Percentiles rank a stretch among this genome's conserved stretches.
Conservation (phyloP, 1,140 invertebrate genomes). For the Catajapyx aquilonaris region DNA sequence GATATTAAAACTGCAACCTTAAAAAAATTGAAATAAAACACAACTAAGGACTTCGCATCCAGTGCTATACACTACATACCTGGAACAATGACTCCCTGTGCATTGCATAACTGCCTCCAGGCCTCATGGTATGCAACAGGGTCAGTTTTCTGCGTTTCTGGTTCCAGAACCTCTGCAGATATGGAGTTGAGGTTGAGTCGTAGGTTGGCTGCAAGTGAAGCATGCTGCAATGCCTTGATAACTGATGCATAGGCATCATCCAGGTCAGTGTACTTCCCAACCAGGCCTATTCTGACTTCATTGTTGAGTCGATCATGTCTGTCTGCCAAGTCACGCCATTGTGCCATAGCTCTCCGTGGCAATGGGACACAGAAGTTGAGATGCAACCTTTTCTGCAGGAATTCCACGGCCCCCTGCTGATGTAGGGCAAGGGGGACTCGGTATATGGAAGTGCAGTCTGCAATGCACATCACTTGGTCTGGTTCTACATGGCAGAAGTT, state of each 20-base stretch:
- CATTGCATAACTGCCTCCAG: slow-evolving; percentile 75
- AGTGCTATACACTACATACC: slow-evolving; percentile 8
- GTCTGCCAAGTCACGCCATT: slow-evolving; percentile 77
- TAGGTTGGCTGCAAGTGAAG: slow-evolving; percentile 58
- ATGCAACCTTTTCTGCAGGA: slow-evolving; percentile 60
- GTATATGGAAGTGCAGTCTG: slow-evolving; percentile 86
- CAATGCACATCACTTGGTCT: slow-evolving; percentile 86
- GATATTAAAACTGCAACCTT: background rate
- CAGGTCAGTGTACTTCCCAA: slow-evolving; percentile 97
- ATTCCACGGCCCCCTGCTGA: slow-evolving; percentile 70
- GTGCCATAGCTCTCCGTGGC: slow-evolving; percentile 53
- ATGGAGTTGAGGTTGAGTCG: slow-evolving; percentile 80
- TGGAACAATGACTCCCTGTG: slow-evolving; percentile 58
- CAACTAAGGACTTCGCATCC: slow-evolving; percentile 2
- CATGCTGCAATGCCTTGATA: slow-evolving; percentile 83
- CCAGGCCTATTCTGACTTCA: slow-evolving; percentile 76
- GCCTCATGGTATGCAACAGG: slow-evolving; percentile 79
- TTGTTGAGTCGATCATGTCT: slow-evolving; percentile 55
- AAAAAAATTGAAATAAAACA: no score
- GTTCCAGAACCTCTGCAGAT: slow-evolving; percentile 60
- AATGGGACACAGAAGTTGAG: slow-evolving; percentile 41
- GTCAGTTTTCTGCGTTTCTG: slow-evolving; percentile 39
- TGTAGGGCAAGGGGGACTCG: slow-evolving; percentile 87
- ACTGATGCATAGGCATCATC: slow-evolving; percentile 94
- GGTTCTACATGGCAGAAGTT: slow-evolving; percentile 89